A percentile compares a stretch with the other conserved stretches of the same genome.
Evolutionary conservation across 2,113 vertebrate genomes (phyloP).

Genomic region (Sakesphorus luctuosus): DNA sequence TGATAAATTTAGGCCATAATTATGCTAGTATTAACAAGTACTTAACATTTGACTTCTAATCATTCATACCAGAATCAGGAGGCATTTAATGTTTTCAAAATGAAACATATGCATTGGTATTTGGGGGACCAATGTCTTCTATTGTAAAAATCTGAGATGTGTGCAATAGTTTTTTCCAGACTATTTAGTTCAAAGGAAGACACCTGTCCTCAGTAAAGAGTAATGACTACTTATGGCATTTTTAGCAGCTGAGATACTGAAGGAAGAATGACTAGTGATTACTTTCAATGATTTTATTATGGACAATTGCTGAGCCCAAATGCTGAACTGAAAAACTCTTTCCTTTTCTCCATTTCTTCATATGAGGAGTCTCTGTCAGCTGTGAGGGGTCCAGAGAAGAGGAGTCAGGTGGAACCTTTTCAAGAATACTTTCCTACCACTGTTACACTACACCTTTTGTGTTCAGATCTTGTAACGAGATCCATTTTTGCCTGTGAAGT

Average conservation of each 20-base stretch:
- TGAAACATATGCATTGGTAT: neutral
- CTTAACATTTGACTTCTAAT: neutral
- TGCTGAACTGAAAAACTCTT: neutral
- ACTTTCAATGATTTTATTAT: neutral
- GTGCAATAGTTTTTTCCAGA: neutral
- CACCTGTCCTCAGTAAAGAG: neutral
- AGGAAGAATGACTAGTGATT: neutral
- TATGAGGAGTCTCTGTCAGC: neutral
- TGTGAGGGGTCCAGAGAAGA: neutral
- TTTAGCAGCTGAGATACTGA: neutral
- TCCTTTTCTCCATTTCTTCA: neutral
- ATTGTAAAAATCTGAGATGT: neutral
- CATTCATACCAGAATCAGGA: neutral
- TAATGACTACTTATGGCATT: neutral
- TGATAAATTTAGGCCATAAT: constrained; percentile 10
- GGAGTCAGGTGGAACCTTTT: neutral
- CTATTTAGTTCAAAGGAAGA: neutral
- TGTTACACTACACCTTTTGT: neutral
- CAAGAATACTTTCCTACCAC: neutral
- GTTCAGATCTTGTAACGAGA: neutral
- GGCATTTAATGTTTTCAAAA: neutral
- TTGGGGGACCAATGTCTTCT: neutral
- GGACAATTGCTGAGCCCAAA: neutral
- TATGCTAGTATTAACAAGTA: constrained; percentile 10
- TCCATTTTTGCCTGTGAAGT: neutral